Conservation (phyloP, 92 coral and sea anemone genomes). For the Chrysogorgia sp. region DNA sequence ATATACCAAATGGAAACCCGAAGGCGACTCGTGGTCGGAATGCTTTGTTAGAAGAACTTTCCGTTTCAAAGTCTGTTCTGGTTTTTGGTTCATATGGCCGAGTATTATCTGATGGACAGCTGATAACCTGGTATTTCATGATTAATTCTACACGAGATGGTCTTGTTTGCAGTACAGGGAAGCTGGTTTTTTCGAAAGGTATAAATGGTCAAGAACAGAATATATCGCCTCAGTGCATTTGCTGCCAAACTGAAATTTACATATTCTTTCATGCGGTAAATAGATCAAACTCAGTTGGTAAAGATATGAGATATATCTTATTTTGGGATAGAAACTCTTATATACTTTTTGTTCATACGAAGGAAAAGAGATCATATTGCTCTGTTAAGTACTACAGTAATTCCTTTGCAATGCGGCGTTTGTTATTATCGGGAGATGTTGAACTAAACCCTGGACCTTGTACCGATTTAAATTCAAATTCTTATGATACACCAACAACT, state of each 20-base stretch:
- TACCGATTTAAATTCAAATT: neutral
- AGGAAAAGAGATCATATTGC: conserved; percentile 13
- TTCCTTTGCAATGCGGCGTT: conserved; percentile 15
- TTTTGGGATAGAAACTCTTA: conserved; percentile 26
- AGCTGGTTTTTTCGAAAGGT: conserved; percentile 6
- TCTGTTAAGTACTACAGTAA: conserved; percentile 13
- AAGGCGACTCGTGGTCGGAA: too few species aligned
- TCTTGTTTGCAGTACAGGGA: conserved; percentile 19
- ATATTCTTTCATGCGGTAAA: conserved; percentile 12
- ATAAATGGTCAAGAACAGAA: conserved; percentile 18
- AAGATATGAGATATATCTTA: conserved; percentile 11
- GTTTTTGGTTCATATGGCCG: neutral
- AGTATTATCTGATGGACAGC: conserved; percentile 9
- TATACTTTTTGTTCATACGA: conserved; percentile 25
- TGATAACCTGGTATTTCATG: conserved; percentile 27
- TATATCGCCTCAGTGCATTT: conserved; percentile 25
- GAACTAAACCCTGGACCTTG: conserved; percentile 24
- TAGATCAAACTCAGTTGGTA: conserved; percentile 25
- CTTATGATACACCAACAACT: neutral
- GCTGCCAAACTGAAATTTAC: conserved; percentile 24
- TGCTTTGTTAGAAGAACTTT: too few species aligned
- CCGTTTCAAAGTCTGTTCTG: conserved; percentile 16
- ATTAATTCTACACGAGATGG: conserved; percentile 5
- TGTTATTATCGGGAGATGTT: conserved; percentile 24
- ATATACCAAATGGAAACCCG: too few species aligned